Base-by-base conservation (phyloP, 2,888 invertebrate genomes). In the Dorcus parallelipipedus region DNA sequence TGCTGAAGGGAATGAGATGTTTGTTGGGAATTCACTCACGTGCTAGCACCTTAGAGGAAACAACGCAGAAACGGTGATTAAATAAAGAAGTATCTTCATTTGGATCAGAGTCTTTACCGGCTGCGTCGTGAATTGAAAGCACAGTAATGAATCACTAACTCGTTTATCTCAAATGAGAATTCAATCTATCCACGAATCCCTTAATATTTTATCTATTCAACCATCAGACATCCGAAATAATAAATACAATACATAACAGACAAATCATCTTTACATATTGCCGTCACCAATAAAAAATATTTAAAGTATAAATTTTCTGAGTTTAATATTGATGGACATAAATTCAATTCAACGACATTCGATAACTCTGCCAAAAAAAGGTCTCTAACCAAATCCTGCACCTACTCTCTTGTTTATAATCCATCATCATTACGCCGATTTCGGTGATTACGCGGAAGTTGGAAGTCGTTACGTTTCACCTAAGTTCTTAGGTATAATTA, bases 361-460 rank as follows among this genome's bases (percentile, higher is more conserved):
- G 7, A 33, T 33, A 33, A 33, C 26, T 33, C 6, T 33, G 26
- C 26, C 26, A 6, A 33, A 33, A 33, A 3, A 20, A 20, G 2
- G 26, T 33, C 3, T 33, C 5, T 33, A 33, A 33, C 6, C 26
- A 33, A 33, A 33, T 33, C 7, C 26, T 33, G 26, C 26, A 33
- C 7, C 26, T 45, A 45, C 20, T 20, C 45, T 23, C 20, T 20
- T 45, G 45, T 45, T 45, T 42, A 53, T 57, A 57, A 73, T 73
- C 70, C 69, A 73, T 73, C 73, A 73, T 73, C 71, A 71, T 73
- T 73, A 73, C 60, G 61, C 62, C 65, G 69, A 72, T 72, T 73
- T 68, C 68, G 60, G 61, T 67, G 62, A 65, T 69, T 69, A 67
- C 66, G 64, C 61, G 62, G 62, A 67, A 69, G 69, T 69, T 63